phyloP scores from a whole-genome alignment of 2,888 invertebrate species.

The Sinohyriopsis cumingii region DNA sequence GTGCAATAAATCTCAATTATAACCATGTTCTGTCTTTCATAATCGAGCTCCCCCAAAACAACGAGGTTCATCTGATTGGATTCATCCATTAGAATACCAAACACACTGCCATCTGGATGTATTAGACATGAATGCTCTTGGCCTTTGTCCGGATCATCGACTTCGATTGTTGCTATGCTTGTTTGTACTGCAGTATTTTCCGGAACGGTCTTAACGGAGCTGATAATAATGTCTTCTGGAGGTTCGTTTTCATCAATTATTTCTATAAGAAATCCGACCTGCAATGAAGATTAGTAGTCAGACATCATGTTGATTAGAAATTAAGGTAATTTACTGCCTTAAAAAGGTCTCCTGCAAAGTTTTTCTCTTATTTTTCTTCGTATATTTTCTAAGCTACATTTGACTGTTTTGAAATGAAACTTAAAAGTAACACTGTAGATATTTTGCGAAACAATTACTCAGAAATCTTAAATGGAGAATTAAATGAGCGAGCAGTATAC shows the following conservation, averaged over 20 bases:
- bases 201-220: slow-evolving; percentile 12
- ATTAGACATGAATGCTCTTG: slow-evolving; percentile 44
- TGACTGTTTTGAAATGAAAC: too few species aligned
- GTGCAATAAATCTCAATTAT: slow-evolving; percentile 35
- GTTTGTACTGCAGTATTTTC: slow-evolving; percentile 30
- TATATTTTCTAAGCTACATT: too few species aligned
- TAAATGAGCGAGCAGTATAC: too few species aligned
- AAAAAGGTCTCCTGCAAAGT: too few species aligned
- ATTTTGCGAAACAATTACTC: too few species aligned
- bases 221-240: slow-evolving; percentile 36
- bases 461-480: too few species aligned
- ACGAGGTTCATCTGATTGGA: slow-evolving; percentile 26
- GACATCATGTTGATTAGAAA: too few species aligned
- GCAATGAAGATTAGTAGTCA: slow-evolving; percentile 1
- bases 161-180: slow-evolving; percentile 28
- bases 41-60: slow-evolving; percentile 30
- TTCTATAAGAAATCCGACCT: slow-evolving; percentile 41
- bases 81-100: slow-evolving; percentile 24
- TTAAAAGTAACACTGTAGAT: too few species aligned
- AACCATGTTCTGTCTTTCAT: slow-evolving; percentile 24
- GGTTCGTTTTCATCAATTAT: slow-evolving; percentile 47
- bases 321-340: too few species aligned
- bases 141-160: slow-evolving; percentile 43
- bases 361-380: too few species aligned
- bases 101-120: slow-evolving; percentile 14